These are phyloP conservation scores for Leuctra nigra DNA, from an alignment of 2,888 invertebrate species.

Conservation along the genomic window DNA sequence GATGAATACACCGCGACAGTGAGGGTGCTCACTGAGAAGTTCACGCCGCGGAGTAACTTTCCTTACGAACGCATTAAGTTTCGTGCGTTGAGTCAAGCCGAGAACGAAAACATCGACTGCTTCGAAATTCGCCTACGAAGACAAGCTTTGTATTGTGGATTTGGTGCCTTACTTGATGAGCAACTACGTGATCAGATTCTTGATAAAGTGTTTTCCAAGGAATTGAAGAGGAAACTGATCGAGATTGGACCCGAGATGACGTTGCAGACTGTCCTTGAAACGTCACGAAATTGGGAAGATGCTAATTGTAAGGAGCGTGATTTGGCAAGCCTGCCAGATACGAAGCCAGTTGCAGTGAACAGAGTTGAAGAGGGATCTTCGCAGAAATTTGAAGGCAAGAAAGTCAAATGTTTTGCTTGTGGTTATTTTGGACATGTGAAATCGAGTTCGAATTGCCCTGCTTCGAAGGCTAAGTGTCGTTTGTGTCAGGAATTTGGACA, in stretches of 20 bases:
- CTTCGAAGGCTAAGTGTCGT: neutral
- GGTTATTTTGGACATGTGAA: neutral
- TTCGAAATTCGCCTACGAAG: neutral
- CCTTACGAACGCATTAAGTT: constrained; percentile 5
- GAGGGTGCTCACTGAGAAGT: neutral
- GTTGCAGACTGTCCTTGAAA: neutral
- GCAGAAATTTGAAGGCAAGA: neutral
- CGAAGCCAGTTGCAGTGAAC: neutral
- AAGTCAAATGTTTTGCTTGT: constrained; percentile 4
- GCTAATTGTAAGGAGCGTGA: neutral
- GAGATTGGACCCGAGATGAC: constrained; percentile 2
- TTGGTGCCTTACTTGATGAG: neutral
- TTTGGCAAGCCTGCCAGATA: neutral
- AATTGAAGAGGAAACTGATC: neutral
- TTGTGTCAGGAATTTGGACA: neutral
- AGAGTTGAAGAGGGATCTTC: neutral
- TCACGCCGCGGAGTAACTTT: neutral
- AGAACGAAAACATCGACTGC: neutral
- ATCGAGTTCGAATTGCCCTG: neutral
- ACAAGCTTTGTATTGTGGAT: neutral
- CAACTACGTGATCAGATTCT: neutral
- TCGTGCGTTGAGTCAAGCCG: neutral
- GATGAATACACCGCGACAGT: neutral
- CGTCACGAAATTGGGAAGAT: neutral
- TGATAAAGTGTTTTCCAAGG: neutral